phyloP scores from a whole-genome alignment of 2,113 vertebrate genomes.

The Bombycilla garrulus region DNA sequence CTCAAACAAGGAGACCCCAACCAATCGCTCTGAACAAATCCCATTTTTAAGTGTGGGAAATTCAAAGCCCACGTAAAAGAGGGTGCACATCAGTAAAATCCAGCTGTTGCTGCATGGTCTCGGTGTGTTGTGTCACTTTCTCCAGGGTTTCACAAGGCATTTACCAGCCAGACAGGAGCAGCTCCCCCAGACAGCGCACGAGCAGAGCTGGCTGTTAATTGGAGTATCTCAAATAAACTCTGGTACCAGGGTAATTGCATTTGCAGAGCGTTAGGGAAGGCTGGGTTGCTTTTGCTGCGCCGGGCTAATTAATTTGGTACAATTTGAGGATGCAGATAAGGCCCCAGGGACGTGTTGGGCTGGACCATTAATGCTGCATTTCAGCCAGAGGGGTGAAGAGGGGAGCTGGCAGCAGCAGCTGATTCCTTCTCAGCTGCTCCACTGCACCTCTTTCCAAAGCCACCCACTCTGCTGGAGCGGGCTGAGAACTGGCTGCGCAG shows the following conservation, averaged over 20 bases:
- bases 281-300: background rate
- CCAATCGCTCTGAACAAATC: no score
- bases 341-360: background rate
- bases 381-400: background rate
- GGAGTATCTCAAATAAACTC: conserved; percentile 21
- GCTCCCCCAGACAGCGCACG: background rate
- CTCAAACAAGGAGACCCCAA: no score
- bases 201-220: background rate
- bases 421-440: background rate
- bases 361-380: background rate
- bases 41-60: no score
- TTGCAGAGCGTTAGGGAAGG: background rate
- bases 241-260: background rate
- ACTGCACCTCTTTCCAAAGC: background rate
- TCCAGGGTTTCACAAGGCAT: background rate
- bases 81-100: no score
- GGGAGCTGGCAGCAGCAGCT: background rate
- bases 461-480: background rate
- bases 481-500: background rate
- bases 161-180: background rate
- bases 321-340: conserved; percentile 5
- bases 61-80: no score
- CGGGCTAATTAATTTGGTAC: conserved; percentile 54
- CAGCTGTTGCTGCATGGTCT: no score
- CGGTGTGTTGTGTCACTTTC: background rate